These are phyloP conservation scores for Hiodon alosoides DNA, from an alignment of 2,113 vertebrate species.

Conservation along the genomic window DNA sequence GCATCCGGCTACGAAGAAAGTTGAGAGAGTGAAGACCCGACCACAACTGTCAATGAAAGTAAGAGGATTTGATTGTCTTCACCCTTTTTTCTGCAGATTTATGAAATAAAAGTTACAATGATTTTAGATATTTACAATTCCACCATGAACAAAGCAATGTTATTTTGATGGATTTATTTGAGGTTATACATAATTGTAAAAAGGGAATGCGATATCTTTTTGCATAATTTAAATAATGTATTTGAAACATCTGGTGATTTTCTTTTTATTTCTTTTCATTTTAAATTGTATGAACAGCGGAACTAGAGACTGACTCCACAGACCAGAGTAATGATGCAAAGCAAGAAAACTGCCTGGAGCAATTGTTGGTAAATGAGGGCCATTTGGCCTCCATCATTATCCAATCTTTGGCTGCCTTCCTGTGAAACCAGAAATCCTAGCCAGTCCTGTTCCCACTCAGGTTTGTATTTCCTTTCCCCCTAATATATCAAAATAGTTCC, in stretches of 20 bases:
- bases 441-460: background rate
- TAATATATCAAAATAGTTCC: background rate
- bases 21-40: too few relatives aligned
- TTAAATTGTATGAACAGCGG: slow-evolving; percentile 17
- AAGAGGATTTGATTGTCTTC: background rate
- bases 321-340: slow-evolving; percentile 36
- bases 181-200: slow-evolving; percentile 7
- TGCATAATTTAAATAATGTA: slow-evolving; percentile 12
- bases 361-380: slow-evolving; percentile 31
- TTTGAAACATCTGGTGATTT: slow-evolving; percentile 23
- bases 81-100: background rate
- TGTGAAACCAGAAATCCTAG: slow-evolving; percentile 13
- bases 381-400: slow-evolving; percentile 31
- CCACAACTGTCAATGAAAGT: background rate
- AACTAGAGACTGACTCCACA: slow-evolving; percentile 22
- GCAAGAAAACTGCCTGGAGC: slow-evolving; percentile 20
- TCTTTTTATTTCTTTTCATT: slow-evolving; percentile 9
- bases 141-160: background rate
- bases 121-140: background rate
- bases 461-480: background rate
- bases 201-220: background rate
- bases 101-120: background rate
- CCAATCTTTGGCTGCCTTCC: slow-evolving; percentile 11
- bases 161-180: background rate
- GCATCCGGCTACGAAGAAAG: too few relatives aligned